Evolutionary conservation across 2,888 invertebrate species (phyloP), one percentile per base, ranked within the genome.

Genomic region (Eudemis profundana): DNA sequence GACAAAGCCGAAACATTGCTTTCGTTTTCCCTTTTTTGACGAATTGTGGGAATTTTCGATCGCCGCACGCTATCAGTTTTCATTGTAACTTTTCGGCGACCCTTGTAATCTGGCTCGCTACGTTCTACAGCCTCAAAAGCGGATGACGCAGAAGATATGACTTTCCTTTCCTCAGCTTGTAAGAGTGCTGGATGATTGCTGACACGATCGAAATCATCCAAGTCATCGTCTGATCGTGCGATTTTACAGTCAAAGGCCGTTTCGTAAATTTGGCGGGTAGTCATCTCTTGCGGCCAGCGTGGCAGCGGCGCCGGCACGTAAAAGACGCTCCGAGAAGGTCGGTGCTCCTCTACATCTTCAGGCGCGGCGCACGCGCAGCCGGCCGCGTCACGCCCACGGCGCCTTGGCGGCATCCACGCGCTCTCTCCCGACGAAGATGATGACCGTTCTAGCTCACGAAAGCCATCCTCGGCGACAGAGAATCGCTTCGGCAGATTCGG

Each of bases 191-290:
- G 95, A 78, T 96, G 96, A 81, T 96, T 97, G 72, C 96, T 95
- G 68, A 97, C 95, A 68, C 96, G 94, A 75, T 97, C 96, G 57
- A 97, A 94, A 74, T 96, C 95, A 78, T 97, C 96, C 80, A 97
- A 93, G 74, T 97, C 96, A 83, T 95, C 95, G 75, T 95, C 95
- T 7, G 96, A 96, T 71, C 96, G 95, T 80, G 95, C 95, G 78
- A 97, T 95, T 87, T 96, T 96, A 86, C 96, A 96, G 87, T 97
- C 97, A 86, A 97, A 97, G 66, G 97, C 97, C 63, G 97, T 97
- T 89, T 97, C 97, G 85, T 97, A 97, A 62, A 97, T 94, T 87
- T 96, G 96, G 78, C 96, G 94, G 84, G 93, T 90, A 74, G 93
- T 93, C 90, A 93, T 93, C 79, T 93, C 93, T 89, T 88, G 91